Base-by-base conservation (phyloP, 2,113 vertebrate species). In the Seriola quinqueradiata region DNA sequence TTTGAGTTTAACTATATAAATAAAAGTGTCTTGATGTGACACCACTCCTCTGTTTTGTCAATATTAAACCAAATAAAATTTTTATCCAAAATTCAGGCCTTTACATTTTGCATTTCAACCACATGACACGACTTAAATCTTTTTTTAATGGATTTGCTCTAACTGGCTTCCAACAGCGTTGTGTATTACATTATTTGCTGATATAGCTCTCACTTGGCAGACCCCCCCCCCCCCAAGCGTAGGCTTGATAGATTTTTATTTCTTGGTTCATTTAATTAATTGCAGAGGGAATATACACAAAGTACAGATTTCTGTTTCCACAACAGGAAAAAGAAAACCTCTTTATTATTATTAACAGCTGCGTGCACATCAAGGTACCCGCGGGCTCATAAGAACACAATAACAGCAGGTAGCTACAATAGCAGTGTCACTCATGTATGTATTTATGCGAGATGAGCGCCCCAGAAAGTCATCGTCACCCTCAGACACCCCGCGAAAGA, bases 381-480 rank as follows among this genome's bases (percentile, higher is more conserved):
- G 42, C 50, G 11, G 17, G 34, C 61, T 71, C 61, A 40, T 44
- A 70, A 58, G 34, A 73, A 65, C 38, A 76, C 34, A 54, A 14
- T 40, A 55, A 65, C 40, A 58, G 19, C 67, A 65, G 34, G 64
- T 28, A 34, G 70, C 40, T 54, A 17, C 34, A 54, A 34, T 21
- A 57, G 57, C 63, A 40, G 69, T 38, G 66, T 72, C 76, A 69
- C 55, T 42, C 4, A 16, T 64, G 60, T 21, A 3, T 44, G 21
- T 23, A 69, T 83, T 69, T 52, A 69, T 42, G 55, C 42, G 67
- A 46, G n/a, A 71, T 28, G 17, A 68, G n/a, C 21, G 28, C 54
- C 64, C 34, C 66, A 75, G 68, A 80, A 67, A 74, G 59, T 79
- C 61, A 69, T 71, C 32, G 21, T 54, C 38, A 71, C 60, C 48